A percentile compares a stretch with the other conserved stretches of the same genome.
phyloP scores from a whole-genome alignment of 2,888 invertebrate species.

The Tryphoninae sp. region DNA sequence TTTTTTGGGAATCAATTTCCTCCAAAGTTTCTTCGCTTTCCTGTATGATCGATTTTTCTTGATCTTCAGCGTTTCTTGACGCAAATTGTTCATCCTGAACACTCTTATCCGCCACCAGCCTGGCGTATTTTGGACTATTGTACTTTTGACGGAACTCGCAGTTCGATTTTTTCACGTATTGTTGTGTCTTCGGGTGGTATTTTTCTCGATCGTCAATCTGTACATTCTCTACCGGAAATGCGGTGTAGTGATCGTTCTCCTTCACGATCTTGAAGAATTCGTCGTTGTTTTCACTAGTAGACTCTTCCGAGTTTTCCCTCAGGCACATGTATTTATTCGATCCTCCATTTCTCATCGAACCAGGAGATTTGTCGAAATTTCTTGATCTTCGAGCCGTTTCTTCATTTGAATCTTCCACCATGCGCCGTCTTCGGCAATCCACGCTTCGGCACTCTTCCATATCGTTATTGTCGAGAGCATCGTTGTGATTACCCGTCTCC shows the following conservation, averaged over 20 bases:
- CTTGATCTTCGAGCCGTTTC: neutral
- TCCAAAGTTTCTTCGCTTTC: conserved; percentile 10
- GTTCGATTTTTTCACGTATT: conserved; percentile 41
- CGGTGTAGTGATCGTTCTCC: conserved; percentile 46
- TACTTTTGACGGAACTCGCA: conserved; percentile 28
- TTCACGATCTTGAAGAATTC: conserved; percentile 47
- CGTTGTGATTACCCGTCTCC: neutral
- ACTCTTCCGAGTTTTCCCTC: conserved; percentile 46
- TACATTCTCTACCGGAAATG: conserved; percentile 21
- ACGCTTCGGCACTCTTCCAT: neutral
- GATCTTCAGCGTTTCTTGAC: neutral
- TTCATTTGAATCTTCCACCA: neutral
- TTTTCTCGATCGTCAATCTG: conserved; percentile 13
- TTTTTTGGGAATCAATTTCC: neutral
- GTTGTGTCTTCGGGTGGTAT: conserved; percentile 37
- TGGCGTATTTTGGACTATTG: conserved; percentile 49
- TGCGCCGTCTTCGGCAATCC: neutral
- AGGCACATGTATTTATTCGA: conserved; percentile 40
- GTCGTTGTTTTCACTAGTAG: conserved; percentile 29
- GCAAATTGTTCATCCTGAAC: neutral
- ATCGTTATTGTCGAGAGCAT: conserved; percentile 8
- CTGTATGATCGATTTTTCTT: neutral
- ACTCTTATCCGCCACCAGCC: conserved; percentile 29
- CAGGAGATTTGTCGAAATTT: neutral
- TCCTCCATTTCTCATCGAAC: neutral